Conservation (phyloP, 2,888 invertebrate genomes). For the Trichogramma dendrolimi region DNA sequence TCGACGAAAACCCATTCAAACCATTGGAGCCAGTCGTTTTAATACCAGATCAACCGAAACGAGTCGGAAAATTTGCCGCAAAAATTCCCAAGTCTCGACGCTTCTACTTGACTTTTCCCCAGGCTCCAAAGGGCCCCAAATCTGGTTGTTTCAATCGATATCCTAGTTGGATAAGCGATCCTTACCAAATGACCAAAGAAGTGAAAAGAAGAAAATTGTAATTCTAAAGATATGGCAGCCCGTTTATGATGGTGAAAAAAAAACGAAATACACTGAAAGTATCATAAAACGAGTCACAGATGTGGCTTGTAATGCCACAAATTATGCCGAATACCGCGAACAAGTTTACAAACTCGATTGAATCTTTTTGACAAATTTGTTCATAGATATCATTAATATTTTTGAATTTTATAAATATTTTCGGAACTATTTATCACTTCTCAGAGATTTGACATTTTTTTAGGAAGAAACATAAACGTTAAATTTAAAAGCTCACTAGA, state of each 20-base stretch:
- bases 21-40: neutral
- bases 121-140: conserved; percentile 47
- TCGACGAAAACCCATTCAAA: conserved; percentile 13
- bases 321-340: conserved; percentile 37
- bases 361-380: too few relatives aligned
- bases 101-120: conserved; percentile 41
- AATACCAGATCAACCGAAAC: neutral
- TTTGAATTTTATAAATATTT: too few relatives aligned
- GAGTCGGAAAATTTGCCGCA: neutral
- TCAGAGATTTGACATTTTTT: too few relatives aligned
- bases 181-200: conserved; percentile 26
- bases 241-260: conserved; percentile 30
- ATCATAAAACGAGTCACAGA: conserved; percentile 40
- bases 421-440: too few relatives aligned
- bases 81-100: neutral
- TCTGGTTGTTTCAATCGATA: conserved; percentile 50
- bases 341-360: conserved; percentile 32
- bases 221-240: neutral
- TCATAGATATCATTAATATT: too few relatives aligned
- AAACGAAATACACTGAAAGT: conserved; percentile 41
- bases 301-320: conserved; percentile 41
- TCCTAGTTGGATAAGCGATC: conserved; percentile 41
- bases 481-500: too few relatives aligned
- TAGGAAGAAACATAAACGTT: too few relatives aligned
- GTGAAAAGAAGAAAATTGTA: neutral